Base-by-base conservation (phyloP, 2,113 vertebrate genomes). In the Lethenteron reissneri region DNA sequence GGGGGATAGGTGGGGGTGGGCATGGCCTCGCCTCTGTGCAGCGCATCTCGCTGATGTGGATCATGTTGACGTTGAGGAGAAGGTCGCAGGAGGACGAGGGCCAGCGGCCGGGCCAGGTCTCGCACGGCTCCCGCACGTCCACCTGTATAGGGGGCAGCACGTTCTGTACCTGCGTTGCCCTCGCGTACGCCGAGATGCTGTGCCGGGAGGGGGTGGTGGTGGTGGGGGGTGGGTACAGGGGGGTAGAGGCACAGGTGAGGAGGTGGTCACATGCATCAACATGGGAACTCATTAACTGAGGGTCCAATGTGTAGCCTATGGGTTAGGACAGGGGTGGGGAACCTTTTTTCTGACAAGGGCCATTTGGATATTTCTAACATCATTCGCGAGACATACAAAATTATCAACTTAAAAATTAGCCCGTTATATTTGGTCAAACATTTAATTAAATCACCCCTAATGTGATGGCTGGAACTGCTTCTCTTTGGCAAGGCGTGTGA, bases 41-140 rank as follows among this genome's bases (percentile, higher is more conserved):
- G 2, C 72, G 72, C 73, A 90, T 77, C 10, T 87, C 83, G 1
- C 87, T 73, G 72, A 96, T 88, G 78, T 96, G 92, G 58, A 84
- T 85, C 88, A 95, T 87, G 81, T 95, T 96, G 81, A 96, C 88
- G 82, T 87, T 92, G 75, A 95, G 74, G 0, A 96, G 71, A 71
- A 96, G 82, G 73, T 96, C 88, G 1, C 90, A 79, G 68, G 80
- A 83, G 56, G 80, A 86, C 76, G 81, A 76, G 0, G 85, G 82
- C 11, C n/a, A 21, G 70, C 81, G 78, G 17, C 83, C 85, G 6
- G 84, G 83, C 92, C 92, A 95, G 0, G 70, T 80, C 77, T 90
- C 82, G 81, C 86, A 85, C 64, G 82, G 75, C 79, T 80, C 79
- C 1, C 86, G 87, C 56, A 83, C 84, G 7, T 96, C 90, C 78